These are phyloP conservation scores for Monochamus saltuarius DNA, from an alignment of 1,140 invertebrate genomes.

Conservation along the genomic window DNA sequence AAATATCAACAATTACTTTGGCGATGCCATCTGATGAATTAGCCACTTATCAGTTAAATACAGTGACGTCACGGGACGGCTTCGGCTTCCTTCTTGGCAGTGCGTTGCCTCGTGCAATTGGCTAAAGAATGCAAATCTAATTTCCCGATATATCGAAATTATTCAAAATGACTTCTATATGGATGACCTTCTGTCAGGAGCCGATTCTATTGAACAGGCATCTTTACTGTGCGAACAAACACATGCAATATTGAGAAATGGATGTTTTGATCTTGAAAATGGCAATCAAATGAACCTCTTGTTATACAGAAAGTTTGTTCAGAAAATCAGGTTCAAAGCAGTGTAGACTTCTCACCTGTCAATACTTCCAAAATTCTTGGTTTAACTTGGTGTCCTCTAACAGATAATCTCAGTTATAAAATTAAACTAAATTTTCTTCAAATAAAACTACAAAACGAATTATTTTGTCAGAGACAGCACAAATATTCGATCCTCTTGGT, in stretches of 20 bases:
- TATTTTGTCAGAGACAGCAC: conserved; percentile 44
- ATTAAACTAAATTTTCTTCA: conserved; percentile 26
- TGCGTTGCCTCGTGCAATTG: conserved; percentile 42
- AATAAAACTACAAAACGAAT: conserved; percentile 39
- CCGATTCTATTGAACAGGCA: conserved; percentile 30
- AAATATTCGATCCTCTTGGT: conserved; percentile 55
- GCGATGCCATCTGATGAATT: conserved; percentile 13
- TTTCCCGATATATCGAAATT: conserved; percentile 34
- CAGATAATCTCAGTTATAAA: conserved; percentile 11
- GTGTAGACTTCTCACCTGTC: background rate
- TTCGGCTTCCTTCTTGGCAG: conserved; percentile 46
- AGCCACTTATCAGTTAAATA: conserved; percentile 20
- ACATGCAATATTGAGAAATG: conserved; percentile 23
- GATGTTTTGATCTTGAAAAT: conserved; percentile 38
- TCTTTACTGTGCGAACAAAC: conserved; percentile 26
- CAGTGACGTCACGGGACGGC: conserved; percentile 44
- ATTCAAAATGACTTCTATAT: conserved; percentile 52
- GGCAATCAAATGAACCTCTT: conserved; percentile 32
- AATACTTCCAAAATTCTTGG: conserved; percentile 33
- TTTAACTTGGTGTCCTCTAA: conserved; percentile 13
- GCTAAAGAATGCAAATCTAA: conserved; percentile 30
- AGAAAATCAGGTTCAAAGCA: conserved; percentile 21
- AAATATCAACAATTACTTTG: conserved; percentile 42
- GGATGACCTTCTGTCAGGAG: conserved; percentile 53
- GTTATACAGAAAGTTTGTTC: conserved; percentile 15